Conservation (phyloP, 1,140 invertebrate genomes). For the Halyomorpha halys region DNA sequence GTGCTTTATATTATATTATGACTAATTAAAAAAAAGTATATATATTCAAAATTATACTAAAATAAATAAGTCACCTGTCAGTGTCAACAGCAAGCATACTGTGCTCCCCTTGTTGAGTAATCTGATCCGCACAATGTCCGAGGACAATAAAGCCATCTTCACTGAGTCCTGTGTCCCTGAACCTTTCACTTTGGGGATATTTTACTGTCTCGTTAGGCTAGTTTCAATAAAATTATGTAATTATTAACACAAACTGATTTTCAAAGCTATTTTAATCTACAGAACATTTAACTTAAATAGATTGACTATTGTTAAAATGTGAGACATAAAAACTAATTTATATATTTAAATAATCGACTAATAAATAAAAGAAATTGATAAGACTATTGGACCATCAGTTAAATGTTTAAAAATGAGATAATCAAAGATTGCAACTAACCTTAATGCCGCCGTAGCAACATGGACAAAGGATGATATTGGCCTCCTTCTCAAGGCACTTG, state of each 20-base stretch:
- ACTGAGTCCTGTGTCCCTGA: conserved; percentile 39
- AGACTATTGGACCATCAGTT: too few species aligned
- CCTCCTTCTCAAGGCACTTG: conserved; percentile 62
- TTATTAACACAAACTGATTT: not conserved
- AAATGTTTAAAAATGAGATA: too few species aligned
- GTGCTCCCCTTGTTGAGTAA: conserved; percentile 59
- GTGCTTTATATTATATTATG: too few species aligned
- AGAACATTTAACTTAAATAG: not conserved
- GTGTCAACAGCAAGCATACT: conserved; percentile 85
- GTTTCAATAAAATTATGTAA: conserved; percentile 17
- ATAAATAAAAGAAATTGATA: too few species aligned
- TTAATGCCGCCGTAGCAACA: conserved; percentile 89
- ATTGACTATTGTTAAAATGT: too few species aligned
- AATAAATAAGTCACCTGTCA: conserved; percentile 52
- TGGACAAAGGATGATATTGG: conserved; percentile 81
- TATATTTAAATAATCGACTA: not conserved
- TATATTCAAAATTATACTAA: not conserved
- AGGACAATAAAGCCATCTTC: conserved; percentile 64
- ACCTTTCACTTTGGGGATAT: conserved; percentile 59
- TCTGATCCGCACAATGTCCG: conserved; percentile 83
- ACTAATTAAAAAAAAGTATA: too few species aligned
- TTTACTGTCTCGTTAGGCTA: conserved; percentile 49
- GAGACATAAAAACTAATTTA: not conserved
- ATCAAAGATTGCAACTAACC: conserved; percentile 29
- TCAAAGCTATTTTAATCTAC: not conserved